Base-by-base conservation (phyloP, 2,113 vertebrate genomes). In the Hepsetus odoe region DNA sequence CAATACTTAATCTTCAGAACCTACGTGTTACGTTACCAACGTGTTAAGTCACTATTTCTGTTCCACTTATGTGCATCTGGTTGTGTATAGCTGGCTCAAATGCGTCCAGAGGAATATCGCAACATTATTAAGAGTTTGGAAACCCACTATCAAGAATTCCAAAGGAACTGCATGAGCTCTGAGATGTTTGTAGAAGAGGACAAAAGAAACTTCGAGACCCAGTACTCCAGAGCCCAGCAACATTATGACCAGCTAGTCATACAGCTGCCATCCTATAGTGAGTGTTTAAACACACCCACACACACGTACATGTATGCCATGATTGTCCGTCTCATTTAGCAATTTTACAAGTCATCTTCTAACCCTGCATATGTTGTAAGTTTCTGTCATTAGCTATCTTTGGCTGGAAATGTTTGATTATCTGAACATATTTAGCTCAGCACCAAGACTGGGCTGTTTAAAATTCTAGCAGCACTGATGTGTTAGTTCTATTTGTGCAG, bases 101-200 rank as follows among this genome's bases (percentile, higher is more conserved):
- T 93, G 91, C 92, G 93, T 40, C 94, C 93, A 24, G 96, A 98
- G 80, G 96, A 98, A 72, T 96, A 95, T 86, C 92, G 90, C 3
- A 93, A 91, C 62, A 94, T 98, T 22, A 90, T 97, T 69, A 88
- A 89, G 51, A 95, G 92, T 80, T 80, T 99, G 40, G 95, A 98
- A 89, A 87, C 90, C 14, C 95, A 95, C 86, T 98, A 94, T 35
- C 93, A 95, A 86, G 96, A 97, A 80, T 98, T 98, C 91, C 91
- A 93, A 74, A 85, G 89, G 38, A 91, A 88, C 77, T 93, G 93
- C 84, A 87, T 93, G 26, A 93, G 92, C 81, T 98, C 98, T 0
- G 92, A 98, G 89, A 93, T 98, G 91, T 97, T 99, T 77, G 92
- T 53, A 0, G 96, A 97, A 0, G 95, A 97, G 0, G 98, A 99